Evolutionary conservation across 2,888 invertebrate species (phyloP).

Genomic region (Meiosimyza platycephala): DNA sequence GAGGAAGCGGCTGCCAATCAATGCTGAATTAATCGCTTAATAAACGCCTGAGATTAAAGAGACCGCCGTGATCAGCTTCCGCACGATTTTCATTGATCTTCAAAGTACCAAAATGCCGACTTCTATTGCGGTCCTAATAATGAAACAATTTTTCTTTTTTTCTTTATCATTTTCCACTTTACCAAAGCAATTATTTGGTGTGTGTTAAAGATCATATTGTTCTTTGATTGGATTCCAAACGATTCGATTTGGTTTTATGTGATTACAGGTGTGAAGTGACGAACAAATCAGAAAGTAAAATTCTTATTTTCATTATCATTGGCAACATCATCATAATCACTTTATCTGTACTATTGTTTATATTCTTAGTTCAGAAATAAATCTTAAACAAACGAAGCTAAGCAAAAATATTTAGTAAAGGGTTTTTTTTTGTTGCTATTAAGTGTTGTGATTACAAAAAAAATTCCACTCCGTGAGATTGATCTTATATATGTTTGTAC

Average conservation of each 20-base stretch:
- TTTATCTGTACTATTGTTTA: too few species aligned
- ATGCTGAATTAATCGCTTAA: conserved; percentile 35
- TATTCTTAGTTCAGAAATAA: too few species aligned
- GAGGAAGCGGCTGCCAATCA: conserved; percentile 15
- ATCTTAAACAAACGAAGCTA: too few species aligned
- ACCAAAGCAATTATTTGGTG: conserved; percentile 47
- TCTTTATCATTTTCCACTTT: conserved; percentile 42
- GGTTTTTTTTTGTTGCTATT: too few species aligned
- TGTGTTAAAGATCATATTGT: conserved; percentile 34
- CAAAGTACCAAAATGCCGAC: conserved; percentile 35
- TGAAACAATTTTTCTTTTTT: conserved; percentile 46
- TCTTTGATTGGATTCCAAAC: conserved; percentile 50
- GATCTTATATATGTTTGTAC: too few species aligned
- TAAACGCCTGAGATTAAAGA: conserved; percentile 51
- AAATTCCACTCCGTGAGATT: too few species aligned
- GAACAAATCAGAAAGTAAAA: conserved; percentile 30
- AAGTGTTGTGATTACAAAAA: too few species aligned
- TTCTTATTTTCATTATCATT: not conserved
- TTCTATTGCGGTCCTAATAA: not conserved
- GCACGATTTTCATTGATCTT: conserved; percentile 45
- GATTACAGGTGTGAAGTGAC: conserved; percentile 52
- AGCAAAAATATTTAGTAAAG: too few species aligned
- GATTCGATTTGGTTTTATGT: conserved; percentile 41
- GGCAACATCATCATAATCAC: not conserved
- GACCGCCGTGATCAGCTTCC: conserved; percentile 45